Conservation (phyloP, 2,888 invertebrate genomes). For the Cephalotes varians region DNA sequence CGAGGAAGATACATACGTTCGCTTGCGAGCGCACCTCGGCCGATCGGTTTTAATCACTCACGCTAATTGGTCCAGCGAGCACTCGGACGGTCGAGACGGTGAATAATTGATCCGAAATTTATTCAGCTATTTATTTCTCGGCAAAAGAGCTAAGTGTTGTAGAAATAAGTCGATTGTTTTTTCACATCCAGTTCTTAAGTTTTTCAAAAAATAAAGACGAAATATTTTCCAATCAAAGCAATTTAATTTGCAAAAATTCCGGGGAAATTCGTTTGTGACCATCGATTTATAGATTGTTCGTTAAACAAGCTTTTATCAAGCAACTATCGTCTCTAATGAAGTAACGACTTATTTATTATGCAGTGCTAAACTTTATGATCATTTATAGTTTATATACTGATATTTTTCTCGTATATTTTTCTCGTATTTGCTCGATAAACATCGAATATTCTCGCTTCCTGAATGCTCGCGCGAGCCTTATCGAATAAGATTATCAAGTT, state of each 20-base stretch:
- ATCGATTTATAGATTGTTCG: not conserved
- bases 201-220: not conserved
- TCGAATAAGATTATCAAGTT: constrained; percentile 52
- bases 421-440: not conserved
- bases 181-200: not conserved
- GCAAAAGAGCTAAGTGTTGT: not conserved
- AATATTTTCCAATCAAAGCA: not conserved
- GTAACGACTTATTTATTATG: not conserved
- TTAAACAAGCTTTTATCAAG: not conserved
- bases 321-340: not conserved
- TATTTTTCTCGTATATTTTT: constrained; percentile 3
- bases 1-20: not conserved
- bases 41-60: constrained; percentile 8
- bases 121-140: not conserved
- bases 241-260: not conserved
- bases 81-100: not conserved
- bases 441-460: not conserved
- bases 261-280: not conserved
- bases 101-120: not conserved
- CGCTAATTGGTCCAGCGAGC: constrained; percentile 25
- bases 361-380: not conserved
- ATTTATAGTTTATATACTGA: not conserved
- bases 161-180: not conserved
- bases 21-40: constrained; percentile 6
- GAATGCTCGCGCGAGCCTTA: constrained; percentile 53